A percentile compares a stretch with the other conserved stretches of the same genome.
These are phyloP conservation scores for Nanorana parkeri DNA, from an alignment of 2,113 vertebrate species.

Conservation along the genomic window DNA sequence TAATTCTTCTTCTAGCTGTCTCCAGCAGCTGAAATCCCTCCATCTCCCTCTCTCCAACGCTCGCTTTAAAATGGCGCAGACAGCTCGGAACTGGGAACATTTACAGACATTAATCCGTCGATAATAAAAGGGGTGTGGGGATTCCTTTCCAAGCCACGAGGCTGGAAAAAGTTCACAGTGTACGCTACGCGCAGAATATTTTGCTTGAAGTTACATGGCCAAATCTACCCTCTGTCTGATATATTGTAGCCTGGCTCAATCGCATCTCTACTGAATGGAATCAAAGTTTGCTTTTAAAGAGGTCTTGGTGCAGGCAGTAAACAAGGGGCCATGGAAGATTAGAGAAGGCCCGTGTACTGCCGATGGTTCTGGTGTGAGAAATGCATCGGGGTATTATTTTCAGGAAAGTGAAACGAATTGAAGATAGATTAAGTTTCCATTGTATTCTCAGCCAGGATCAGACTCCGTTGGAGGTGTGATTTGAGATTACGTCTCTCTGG, in stretches of 20 bases:
- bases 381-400: background rate
- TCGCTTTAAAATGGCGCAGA: constrained; percentile 48
- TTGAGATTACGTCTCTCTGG: no score
- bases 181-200: background rate
- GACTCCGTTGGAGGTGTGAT: no score
- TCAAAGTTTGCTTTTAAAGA: constrained; percentile 27
- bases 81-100: constrained; percentile 31
- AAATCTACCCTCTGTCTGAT: background rate
- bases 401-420: background rate
- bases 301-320: background rate
- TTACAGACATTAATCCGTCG: constrained; percentile 49
- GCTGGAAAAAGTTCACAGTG: constrained; percentile 1
- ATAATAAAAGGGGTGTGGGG: constrained; percentile 47
- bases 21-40: constrained; percentile 66
- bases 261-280: background rate
- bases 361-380: no score
- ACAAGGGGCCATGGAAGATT: background rate
- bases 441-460: background rate
- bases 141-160: constrained; percentile 16
- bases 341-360: no score
- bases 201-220: no score
- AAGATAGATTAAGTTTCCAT: background rate
- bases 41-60: constrained; percentile 16
- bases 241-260: background rate
- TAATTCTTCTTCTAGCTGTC: constrained; percentile 45